Percentiles rank a stretch among this genome's conserved stretches.
phyloP scores from a whole-genome alignment of 2,888 invertebrate genomes.

The Eudemis profundana region DNA sequence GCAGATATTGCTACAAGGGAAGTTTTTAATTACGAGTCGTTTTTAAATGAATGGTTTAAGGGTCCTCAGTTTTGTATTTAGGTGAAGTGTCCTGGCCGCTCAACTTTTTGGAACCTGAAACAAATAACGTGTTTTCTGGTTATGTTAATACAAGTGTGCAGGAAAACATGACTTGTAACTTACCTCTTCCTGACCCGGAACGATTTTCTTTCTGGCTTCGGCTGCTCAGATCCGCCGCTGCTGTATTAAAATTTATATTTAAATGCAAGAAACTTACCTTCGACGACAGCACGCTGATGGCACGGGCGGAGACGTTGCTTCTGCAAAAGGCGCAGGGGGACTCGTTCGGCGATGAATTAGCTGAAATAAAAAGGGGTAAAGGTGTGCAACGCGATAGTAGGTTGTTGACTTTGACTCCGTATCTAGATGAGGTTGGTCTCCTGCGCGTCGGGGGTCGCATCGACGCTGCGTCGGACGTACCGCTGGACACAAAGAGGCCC shows the following conservation, averaged over 20 bases:
- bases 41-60: conserved; percentile 1
- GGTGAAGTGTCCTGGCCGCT: background rate
- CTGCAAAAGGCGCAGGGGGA: conserved; percentile 29
- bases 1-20: conserved; percentile 9
- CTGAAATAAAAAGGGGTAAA: background rate
- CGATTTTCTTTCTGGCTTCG: conserved; percentile 44
- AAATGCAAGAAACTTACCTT: conserved; percentile 7
- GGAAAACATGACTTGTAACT: conserved; percentile 10
- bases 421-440: background rate
- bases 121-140: background rate
- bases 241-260: conserved; percentile 21
- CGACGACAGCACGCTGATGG: background rate
- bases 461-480: background rate
- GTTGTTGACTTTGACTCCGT: background rate
- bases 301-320: conserved; percentile 27
- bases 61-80: background rate
- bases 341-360: background rate
- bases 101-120: background rate
- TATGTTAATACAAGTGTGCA: background rate
- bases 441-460: background rate
- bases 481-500: background rate
- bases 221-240: conserved; percentile 28
- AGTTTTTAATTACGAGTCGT: background rate
- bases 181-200: conserved; percentile 36
- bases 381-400: conserved; percentile 24